These are phyloP conservation scores for Dastarcus helophoroides DNA, from an alignment of 2,888 invertebrate species.

Conservation along the genomic window DNA sequence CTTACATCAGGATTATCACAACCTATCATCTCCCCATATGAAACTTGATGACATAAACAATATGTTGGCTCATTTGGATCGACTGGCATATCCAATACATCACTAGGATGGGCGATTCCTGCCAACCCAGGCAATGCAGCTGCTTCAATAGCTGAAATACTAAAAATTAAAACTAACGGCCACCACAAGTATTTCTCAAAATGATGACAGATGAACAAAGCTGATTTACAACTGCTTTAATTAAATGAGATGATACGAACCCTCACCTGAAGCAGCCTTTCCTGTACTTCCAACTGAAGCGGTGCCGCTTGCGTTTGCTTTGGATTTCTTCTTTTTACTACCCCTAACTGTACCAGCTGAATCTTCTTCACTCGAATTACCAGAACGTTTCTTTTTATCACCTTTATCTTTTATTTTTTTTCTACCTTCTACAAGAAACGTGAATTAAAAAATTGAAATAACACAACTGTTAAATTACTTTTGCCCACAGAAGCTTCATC, in stretches of 20 bases:
- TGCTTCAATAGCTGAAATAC: constrained; percentile 31
- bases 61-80: constrained; percentile 99
- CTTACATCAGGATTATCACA: constrained; percentile 85
- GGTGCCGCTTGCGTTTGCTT: constrained; percentile 33
- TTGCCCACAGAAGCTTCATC: constrained; percentile 51
- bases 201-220: no score
- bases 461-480: constrained; percentile 38
- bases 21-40: constrained; percentile 94
- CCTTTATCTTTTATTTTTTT: constrained; percentile 58
- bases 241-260: constrained; percentile 31
- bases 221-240: constrained; percentile 3
- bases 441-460: background rate
- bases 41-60: constrained; percentile 94
- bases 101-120: constrained; percentile 72
- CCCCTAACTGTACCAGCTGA: constrained; percentile 33
- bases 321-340: constrained; percentile 47
- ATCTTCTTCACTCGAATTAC: constrained; percentile 41
- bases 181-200: no score
- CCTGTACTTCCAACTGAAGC: constrained; percentile 29
- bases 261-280: constrained; percentile 35
- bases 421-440: constrained; percentile 46
- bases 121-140: constrained; percentile 41
- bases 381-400: constrained; percentile 46
- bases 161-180: background rate
- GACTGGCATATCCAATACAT: constrained; percentile 81